phyloP scores from a whole-genome alignment of 1,140 invertebrate genomes.

The Antheraea pernyi region DNA sequence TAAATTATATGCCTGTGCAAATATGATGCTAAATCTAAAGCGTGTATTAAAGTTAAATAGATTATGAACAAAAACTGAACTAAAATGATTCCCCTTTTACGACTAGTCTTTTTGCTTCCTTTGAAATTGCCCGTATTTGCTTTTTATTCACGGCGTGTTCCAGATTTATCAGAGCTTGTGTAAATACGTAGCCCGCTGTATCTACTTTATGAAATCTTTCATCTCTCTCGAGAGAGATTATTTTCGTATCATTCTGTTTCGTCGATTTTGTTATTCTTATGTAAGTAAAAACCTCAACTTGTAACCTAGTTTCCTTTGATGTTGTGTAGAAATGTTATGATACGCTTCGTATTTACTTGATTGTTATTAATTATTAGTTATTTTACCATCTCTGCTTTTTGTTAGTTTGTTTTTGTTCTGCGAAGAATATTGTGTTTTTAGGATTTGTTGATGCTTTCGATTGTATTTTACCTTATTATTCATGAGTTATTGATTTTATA shows the following conservation, averaged over 20 bases:
- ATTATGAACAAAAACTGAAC: no score
- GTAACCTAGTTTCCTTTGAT: slow-evolving; percentile 17
- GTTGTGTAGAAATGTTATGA: background rate
- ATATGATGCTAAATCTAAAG: no score
- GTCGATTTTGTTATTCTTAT: slow-evolving; percentile 21
- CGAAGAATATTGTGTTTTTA: no score
- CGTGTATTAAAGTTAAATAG: no score
- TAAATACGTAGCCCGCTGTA: background rate
- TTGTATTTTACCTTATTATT: no score
- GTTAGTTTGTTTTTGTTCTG: background rate
- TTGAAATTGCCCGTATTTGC: background rate
- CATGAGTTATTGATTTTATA: no score
- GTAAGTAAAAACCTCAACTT: slow-evolving; percentile 17
- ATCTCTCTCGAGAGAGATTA: slow-evolving; percentile 15
- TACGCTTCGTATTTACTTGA: background rate
- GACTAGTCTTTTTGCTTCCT: no score
- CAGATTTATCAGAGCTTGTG: slow-evolving; percentile 4
- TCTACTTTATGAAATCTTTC: slow-evolving; percentile 15
- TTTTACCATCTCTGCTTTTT: background rate
- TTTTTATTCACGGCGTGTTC: background rate
- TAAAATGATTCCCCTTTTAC: no score
- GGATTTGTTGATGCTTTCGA: no score
- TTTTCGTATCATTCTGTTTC: slow-evolving; percentile 20
- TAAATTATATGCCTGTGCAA: no score
- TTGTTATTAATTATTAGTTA: no score